Evolutionary conservation across 2,888 invertebrate species (phyloP).

Genomic region (Aricia artaxerxes): DNA sequence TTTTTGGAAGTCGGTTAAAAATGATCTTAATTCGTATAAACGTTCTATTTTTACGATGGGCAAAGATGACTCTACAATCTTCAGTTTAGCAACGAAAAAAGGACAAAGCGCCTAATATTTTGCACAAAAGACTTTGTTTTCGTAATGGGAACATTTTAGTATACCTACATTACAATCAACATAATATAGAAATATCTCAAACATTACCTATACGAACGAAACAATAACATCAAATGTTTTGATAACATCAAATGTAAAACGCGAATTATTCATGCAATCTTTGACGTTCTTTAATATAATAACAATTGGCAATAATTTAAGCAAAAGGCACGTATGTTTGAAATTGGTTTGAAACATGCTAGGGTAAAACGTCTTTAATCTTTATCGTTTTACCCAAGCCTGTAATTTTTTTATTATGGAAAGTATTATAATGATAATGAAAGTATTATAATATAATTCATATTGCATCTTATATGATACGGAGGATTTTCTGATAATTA

Average conservation of each 20-base stretch:
- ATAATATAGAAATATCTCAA: background rate
- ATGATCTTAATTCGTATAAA: background rate
- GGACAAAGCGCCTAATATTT: background rate
- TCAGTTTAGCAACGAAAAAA: background rate
- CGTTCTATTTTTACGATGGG: background rate
- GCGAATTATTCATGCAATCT: background rate
- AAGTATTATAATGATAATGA: background rate
- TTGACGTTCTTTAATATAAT: background rate
- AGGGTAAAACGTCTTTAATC: background rate
- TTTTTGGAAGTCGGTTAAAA: too few species aligned
- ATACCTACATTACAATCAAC: background rate
- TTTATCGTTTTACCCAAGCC: background rate
- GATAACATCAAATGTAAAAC: background rate
- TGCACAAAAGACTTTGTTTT: background rate
- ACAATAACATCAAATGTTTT: conserved; percentile 2
- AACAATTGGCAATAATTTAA: background rate
- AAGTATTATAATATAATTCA: background rate
- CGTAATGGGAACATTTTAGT: background rate
- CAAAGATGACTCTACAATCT: background rate
- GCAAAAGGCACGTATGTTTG: background rate
- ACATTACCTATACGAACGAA: background rate
- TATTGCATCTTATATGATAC: background rate
- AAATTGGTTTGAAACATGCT: background rate
- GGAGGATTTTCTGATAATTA: conserved; percentile 3
- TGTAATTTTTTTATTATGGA: background rate